phyloP scores from a whole-genome alignment of 2,888 invertebrate genomes.

The Epinotia demarniana region DNA sequence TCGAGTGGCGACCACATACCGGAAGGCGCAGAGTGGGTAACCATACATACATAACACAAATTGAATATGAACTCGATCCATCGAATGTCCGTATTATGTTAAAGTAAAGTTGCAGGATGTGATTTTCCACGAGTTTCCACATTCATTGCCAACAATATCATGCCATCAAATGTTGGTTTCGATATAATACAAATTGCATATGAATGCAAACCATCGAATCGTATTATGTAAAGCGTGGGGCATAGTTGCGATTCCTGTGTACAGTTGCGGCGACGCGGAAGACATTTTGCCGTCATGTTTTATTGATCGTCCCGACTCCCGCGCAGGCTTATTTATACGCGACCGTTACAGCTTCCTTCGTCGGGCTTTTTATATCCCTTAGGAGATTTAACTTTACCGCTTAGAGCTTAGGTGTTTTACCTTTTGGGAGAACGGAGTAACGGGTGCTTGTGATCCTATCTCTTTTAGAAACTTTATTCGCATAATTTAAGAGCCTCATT shows the following conservation, averaged over 20 bases:
- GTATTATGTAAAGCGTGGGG: conserved; percentile 7
- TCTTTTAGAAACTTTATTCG: too few relatives aligned
- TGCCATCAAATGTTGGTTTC: too few relatives aligned
- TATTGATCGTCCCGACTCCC: conserved; percentile 35
- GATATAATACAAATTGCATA: not conserved
- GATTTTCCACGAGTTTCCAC: too few relatives aligned
- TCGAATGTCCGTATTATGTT: not conserved
- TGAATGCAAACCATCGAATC: not conserved
- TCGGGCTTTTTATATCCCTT: conserved; percentile 5
- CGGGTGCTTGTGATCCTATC: too few relatives aligned
- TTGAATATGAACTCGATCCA: not conserved
- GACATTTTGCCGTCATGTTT: conserved; percentile 56
- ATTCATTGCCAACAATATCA: too few relatives aligned
- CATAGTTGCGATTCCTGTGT: conserved; percentile 3
- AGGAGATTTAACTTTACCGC: not conserved
- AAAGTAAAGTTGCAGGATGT: conserved; percentile 49
- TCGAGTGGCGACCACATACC: too few relatives aligned
- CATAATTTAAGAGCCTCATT: too few relatives aligned
- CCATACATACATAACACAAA: too few relatives aligned
- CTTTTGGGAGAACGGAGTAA: not conserved
- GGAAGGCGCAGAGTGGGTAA: too few relatives aligned
- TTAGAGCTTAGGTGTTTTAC: not conserved
- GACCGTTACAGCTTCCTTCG: conserved; percentile 26
- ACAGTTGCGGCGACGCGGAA: conserved; percentile 67
- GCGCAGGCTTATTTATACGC: conserved; percentile 26